Evolutionary conservation across 2,888 invertebrate species (phyloP).

Genomic region (Syrista parreyssii): DNA sequence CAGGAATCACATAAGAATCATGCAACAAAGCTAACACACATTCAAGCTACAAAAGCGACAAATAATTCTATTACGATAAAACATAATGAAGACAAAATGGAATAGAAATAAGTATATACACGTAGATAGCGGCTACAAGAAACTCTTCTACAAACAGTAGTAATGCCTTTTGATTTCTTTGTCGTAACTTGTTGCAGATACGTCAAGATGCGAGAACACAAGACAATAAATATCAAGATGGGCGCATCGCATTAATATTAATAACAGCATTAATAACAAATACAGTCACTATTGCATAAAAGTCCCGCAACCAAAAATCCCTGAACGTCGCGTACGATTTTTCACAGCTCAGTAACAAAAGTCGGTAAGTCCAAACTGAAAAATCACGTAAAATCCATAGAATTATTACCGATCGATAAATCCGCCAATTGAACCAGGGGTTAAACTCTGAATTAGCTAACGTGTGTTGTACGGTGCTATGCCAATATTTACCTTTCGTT

Average conservation of each 20-base stretch:
- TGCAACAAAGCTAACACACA: conserved; percentile 17
- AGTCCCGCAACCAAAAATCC: conserved; percentile 43
- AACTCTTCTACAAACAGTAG: not conserved
- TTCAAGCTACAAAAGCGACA: not conserved
- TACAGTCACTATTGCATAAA: conserved; percentile 41
- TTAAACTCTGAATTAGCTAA: too few species aligned
- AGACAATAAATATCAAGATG: too few species aligned
- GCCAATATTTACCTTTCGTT: too few species aligned
- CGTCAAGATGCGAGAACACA: too few species aligned
- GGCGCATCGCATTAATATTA: not conserved
- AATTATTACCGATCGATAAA: too few species aligned
- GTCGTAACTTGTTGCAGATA: not conserved
- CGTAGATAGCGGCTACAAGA: not conserved
- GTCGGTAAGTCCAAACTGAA: not conserved
- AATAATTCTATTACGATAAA: too few species aligned
- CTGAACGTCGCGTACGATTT: conserved; percentile 30
- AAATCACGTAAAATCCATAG: too few species aligned
- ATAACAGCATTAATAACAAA: conserved; percentile 16
- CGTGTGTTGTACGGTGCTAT: too few species aligned
- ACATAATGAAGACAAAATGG: too few species aligned
- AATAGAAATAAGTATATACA: not conserved
- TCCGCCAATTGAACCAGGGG: too few species aligned
- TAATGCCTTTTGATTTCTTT: not conserved
- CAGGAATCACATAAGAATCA: conserved; percentile 9
- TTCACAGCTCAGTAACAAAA: conserved; percentile 11